Evolutionary conservation across 1,140 invertebrate species (phyloP), one percentile per base, ranked within the genome.

Genomic region (Macrobrachium nipponense): DNA sequence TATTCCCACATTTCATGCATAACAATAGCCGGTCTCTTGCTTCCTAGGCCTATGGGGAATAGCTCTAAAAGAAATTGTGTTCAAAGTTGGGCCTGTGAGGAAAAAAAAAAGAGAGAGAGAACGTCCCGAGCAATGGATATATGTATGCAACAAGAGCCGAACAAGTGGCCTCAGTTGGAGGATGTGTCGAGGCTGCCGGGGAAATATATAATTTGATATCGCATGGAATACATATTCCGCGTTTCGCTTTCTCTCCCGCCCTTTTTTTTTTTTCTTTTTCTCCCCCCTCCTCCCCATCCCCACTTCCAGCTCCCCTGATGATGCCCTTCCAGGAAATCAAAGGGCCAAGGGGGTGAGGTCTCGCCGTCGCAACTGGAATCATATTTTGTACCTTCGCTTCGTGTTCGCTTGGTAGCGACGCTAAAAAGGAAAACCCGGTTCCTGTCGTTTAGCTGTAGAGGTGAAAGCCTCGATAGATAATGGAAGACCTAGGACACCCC

Each of bases 1-100:
- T 44, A 20, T 59, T 59, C 60, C 70, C 70, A 76, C 81, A 82
- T 82, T 82, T 82, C 81, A 82, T 82, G 81, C 81, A 82, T 82
- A 82, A 82, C 81, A 76, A 82, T 82, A 62, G 81, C 23, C 27
- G 20, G 23, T 36, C 59, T 72, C 10, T 64, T 70, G 70, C 59
- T 75, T 61, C 59, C 59, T 82, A 75, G 81, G 81, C 72, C 81
- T 82, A 82, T 76, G 27, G 81, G 81, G 72, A 75, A 82, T 75
- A 36, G 81, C 61, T 72, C 20, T 62, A 75, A 73, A 75, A 76
- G 64, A 75, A 82, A 73, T 82, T 62, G 70, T 75, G 70, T 82
- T 82, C 58, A 76, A 82, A 61, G 61, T 80, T 80, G 79, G 64
- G 51, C 20, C 66, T 23, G 66, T 36, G n/a, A 11, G 36, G 14